phyloP scores from a whole-genome alignment of 2,113 vertebrate species.

The Microtus ochrogaster region DNA sequence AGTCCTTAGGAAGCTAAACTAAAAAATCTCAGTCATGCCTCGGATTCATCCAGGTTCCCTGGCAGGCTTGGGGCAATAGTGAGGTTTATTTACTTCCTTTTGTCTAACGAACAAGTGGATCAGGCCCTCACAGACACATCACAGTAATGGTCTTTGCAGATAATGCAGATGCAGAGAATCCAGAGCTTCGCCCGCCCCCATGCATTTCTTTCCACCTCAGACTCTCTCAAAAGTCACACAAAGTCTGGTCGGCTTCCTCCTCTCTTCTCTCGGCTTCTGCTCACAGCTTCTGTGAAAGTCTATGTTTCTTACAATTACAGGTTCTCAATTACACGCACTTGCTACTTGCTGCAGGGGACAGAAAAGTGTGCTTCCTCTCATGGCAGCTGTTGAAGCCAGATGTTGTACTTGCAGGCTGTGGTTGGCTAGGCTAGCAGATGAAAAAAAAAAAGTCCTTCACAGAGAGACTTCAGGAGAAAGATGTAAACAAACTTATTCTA shows the following conservation, averaged over 20 bases:
- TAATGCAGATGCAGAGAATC: background rate
- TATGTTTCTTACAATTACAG: slow-evolving; percentile 55
- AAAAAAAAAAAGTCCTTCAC: background rate
- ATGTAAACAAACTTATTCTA: slow-evolving; percentile 15
- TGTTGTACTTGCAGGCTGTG: slow-evolving; percentile 68
- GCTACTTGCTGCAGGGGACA: slow-evolving; percentile 66
- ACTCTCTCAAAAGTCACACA: background rate
- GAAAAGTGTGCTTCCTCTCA: slow-evolving; percentile 61
- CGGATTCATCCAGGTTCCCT: slow-evolving; percentile 42
- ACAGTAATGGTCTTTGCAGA: background rate
- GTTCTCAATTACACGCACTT: slow-evolving; percentile 54
- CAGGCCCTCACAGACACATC: background rate
- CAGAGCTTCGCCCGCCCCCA: rapidly evolving
- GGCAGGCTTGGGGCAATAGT: background rate
- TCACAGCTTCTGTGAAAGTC: background rate
- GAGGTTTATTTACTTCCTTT: slow-evolving; percentile 34
- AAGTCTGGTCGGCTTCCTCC: background rate
- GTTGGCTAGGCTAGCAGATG: slow-evolving; percentile 58
- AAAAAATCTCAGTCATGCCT: slow-evolving; percentile 32
- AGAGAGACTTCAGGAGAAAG: background rate
- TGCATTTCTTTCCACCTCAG: background rate
- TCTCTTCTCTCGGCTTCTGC: slow-evolving; percentile 20
- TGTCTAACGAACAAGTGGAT: background rate
- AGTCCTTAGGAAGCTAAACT: slow-evolving; percentile 41
- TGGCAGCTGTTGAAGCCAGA: slow-evolving; percentile 80